Percentiles rank a stretch among this genome's conserved stretches.
Conservation (phyloP, 2,797 vertebrate species). For the Steatocranus sp. region DNA sequence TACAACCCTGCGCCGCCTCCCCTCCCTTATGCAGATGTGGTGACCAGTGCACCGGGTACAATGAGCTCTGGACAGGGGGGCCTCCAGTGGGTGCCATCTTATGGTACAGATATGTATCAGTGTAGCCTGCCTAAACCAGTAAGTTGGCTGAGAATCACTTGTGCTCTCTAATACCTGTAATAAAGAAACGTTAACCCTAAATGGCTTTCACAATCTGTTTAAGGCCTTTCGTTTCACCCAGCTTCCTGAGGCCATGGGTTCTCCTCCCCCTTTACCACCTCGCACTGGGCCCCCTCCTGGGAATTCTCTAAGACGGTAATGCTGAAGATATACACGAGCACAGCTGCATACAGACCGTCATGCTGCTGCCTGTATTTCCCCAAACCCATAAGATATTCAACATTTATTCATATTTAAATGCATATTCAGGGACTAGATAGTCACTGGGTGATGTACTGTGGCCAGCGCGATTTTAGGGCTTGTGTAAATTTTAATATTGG, state of each 20-base stretch:
- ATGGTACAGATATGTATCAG: slow-evolving; percentile 89
- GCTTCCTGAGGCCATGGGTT: slow-evolving; percentile 92
- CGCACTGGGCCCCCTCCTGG: slow-evolving; percentile 89
- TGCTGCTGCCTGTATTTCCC: neutral
- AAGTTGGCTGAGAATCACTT: slow-evolving; percentile 52
- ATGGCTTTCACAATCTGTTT: slow-evolving; percentile 28
- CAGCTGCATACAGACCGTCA: neutral
- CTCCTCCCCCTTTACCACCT: slow-evolving; percentile 92
- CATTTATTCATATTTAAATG: slow-evolving; percentile 43
- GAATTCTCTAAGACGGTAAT: slow-evolving; percentile 88
- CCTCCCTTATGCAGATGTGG: slow-evolving; percentile 88
- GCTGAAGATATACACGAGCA: neutral
- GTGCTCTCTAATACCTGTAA: neutral
- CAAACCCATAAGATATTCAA: slow-evolving; percentile 18
- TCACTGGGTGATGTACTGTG: slow-evolving; percentile 33
- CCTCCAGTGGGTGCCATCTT: slow-evolving; percentile 94
- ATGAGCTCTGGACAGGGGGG: slow-evolving; percentile 83
- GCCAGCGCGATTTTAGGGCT: slow-evolving; percentile 45
- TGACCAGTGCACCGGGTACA: slow-evolving; percentile 93
- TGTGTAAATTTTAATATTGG: slow-evolving; percentile 65
- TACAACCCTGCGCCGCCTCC: slow-evolving; percentile 85
- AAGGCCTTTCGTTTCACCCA: slow-evolving; percentile 98
- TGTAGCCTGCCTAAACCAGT: slow-evolving; percentile 94
- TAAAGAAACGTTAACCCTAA: neutral
- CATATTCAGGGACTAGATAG: slow-evolving; percentile 36